Evolutionary conservation across 2,113 vertebrate species (phyloP), one percentile per base, ranked within the genome.

Genomic region (Elephantulus edwardii): DNA sequence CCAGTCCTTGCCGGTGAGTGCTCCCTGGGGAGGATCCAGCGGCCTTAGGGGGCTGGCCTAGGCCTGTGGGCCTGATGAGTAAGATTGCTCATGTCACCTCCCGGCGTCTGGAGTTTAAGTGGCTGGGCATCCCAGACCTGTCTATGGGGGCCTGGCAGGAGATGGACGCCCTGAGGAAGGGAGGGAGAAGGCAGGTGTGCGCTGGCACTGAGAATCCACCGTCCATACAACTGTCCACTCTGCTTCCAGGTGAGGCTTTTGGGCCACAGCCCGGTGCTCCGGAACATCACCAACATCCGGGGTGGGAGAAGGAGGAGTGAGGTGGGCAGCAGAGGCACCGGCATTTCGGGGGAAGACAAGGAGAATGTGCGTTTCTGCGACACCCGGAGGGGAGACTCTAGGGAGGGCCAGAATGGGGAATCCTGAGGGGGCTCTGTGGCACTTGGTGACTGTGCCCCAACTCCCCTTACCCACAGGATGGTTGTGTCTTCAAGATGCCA

Each of bases 401-500:
- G 60, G 86, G 68, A 44, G 60, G 86, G 68, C 40, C 19, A 82
- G 60, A 16, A 19, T 14, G 48, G 35, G 30, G 62, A 11, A 35
- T 20, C 1, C 78, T 60, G 35, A 42, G 54, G 16, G 74, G 54
- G 19, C 89, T 81, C 60, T 68, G 28, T 77, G 60, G 82, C 82
- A 16, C 70, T 35, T 44, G 17, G 28, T 58, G 50, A 93, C 44
- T 68, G 66, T 38, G 2, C 19, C 5, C 1, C 19, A n/a, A 56
- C 52, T 24, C 60, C 3, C 64, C 22, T 54, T 83, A 40, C 74
- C 33, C 2, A 0, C 93, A 99, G 99, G 98, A 98, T 90, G 94
- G 97, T 9, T 98, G 98, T 95, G 96, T 98, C 86, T 99, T 99
- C 90, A 99, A 99, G 97, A 98, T 98, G 89, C 99, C 99, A 0